These are phyloP conservation scores for Sebastolobus alascanus DNA, from an alignment of 2,797 vertebrate genomes.

Conservation along the genomic window DNA sequence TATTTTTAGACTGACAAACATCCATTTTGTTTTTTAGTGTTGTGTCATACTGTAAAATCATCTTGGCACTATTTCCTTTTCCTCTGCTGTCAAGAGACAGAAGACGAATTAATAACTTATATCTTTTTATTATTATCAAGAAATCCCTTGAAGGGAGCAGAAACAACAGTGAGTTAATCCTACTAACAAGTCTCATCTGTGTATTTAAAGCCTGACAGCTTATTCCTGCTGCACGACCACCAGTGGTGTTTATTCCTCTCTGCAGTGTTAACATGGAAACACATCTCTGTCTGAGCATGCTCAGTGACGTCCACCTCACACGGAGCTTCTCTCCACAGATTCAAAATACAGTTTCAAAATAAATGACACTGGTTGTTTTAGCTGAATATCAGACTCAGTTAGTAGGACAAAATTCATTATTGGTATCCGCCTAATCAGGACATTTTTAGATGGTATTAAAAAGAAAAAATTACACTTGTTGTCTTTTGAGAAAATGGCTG, in stretches of 20 bases:
- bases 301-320: not conserved
- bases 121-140: not conserved
- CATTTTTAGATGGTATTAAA: not conserved
- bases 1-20: slow-evolving; percentile 29
- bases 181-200: not conserved
- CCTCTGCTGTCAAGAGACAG: not conserved
- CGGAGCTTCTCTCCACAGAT: not conserved
- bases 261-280: not conserved
- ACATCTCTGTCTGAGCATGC: not conserved
- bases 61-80: not conserved
- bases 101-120: not conserved
- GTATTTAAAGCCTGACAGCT: not conserved
- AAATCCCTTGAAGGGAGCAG: not conserved
- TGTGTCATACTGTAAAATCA: not conserved
- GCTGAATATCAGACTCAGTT: not conserved
- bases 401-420: not conserved
- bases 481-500: not conserved
- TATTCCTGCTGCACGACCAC: not conserved
- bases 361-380: not conserved
- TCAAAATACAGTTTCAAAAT: not conserved
- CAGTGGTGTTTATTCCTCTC: not conserved
- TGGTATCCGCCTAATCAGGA: not conserved
- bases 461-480: not conserved
- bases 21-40: not conserved
- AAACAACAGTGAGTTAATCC: not conserved